Evolutionary conservation across 1,140 invertebrate genomes (phyloP), one percentile per base, ranked within the genome.

Genomic region (Asobara japonica): DNA sequence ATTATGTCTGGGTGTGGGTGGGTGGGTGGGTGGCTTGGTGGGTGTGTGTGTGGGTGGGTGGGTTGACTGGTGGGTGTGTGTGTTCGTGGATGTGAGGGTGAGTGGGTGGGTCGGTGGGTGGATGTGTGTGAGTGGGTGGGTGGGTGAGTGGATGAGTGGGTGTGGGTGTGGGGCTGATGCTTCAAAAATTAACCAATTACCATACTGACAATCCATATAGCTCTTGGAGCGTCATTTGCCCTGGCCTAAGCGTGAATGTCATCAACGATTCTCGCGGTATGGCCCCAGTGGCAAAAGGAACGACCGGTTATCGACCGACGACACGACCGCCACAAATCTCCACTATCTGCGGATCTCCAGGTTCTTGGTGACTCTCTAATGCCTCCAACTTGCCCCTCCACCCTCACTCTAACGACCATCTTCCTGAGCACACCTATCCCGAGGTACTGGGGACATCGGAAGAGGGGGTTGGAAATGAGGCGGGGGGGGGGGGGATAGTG

Each of bases 301-400:
- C 20, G 61, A 16, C 30, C 45, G 80, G 83, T 85, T 85, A 84
- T 85, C 84, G 69, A 71, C 69, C 77, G 81, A 76, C 80, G 77
- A 79, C 84, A 79, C 77, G 78, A 80, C 80, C 79, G 76, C 81
- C 80, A 85, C 84, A 85, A 85, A 85, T 85, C 84, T 83, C 77
- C 71, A 73, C 79, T 86, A 86, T 86, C 84, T 80, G 72, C 71
- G 72, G 74, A 86, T 86, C 84, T 82, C 75, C 78, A 73, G 79
- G 78, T 86, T 84, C 84, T 84, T 81, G 82, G 83, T 83, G 77
- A 80, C 78, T 79, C 79, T 80, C 80, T 81, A 81, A 83, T 83
- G 78, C 80, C 78, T 77, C 76, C 64, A 72, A 76, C 66, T 65
- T 27, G 33, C 29, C 62, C 45, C 30, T 22, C 16, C n/a, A 13